These are phyloP conservation scores for Holocentrus rufus DNA, from an alignment of 2,797 vertebrate genomes.

Conservation along the genomic window DNA sequence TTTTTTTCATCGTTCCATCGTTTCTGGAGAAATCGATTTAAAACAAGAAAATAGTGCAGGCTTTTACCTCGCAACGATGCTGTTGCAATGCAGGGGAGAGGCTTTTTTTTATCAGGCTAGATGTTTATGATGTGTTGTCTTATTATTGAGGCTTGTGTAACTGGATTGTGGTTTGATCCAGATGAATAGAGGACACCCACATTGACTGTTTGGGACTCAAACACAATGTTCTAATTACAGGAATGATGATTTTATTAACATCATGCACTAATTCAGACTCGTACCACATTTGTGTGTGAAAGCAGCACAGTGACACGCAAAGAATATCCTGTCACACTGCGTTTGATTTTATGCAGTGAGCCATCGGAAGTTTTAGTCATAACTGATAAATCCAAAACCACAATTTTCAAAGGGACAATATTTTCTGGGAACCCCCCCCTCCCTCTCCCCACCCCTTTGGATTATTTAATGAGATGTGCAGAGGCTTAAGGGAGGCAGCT, in stretches of 20 bases:
- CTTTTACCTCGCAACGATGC: neutral
- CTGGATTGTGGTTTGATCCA: neutral
- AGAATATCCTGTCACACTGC: conserved; percentile 4
- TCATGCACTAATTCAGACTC: conserved; percentile 29
- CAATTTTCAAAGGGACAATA: conserved; percentile 9
- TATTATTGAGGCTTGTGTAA: neutral
- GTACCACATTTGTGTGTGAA: neutral
- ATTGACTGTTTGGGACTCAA: conserved; percentile 19
- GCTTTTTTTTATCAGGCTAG: neutral
- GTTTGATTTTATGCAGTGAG: neutral
- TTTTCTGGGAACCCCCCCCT: neutral
- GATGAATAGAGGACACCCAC: conserved; percentile 1
- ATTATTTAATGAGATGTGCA: neutral
- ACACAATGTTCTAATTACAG: conserved; percentile 29
- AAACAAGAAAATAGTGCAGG: neutral
- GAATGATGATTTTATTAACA: neutral
- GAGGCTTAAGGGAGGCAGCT: neutral
- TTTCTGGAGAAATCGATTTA: neutral
- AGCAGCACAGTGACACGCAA: neutral
- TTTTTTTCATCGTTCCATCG: neutral
- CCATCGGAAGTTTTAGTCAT: neutral
- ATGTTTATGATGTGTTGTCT: neutral
- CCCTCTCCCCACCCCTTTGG: too few species aligned
- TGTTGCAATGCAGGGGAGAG: neutral
- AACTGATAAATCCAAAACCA: conserved; percentile 6